These are phyloP conservation scores for Neuroterus valhalla DNA, from an alignment of 1,140 invertebrate species.

Conservation along the genomic window DNA sequence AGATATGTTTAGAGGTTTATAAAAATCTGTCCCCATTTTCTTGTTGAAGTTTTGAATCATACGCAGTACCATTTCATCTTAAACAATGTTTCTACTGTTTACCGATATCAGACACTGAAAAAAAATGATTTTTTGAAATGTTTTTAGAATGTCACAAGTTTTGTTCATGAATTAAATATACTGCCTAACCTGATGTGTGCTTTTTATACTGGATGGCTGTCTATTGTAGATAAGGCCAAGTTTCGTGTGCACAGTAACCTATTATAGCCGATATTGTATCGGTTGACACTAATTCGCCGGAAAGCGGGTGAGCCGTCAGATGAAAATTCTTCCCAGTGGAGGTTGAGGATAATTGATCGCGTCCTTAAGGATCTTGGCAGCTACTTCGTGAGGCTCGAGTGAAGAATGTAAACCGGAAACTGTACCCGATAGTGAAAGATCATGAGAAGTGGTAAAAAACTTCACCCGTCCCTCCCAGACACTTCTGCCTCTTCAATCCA, in stretches of 20 bases:
- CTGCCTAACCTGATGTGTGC: too few relatives aligned
- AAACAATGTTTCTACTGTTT: too few relatives aligned
- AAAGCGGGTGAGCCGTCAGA: neutral
- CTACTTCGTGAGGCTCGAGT: slow-evolving; percentile 43
- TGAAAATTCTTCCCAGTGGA: slow-evolving; percentile 41
- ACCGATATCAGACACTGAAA: too few relatives aligned
- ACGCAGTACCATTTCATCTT: too few relatives aligned
- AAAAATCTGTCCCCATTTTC: too few relatives aligned
- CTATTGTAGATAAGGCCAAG: too few relatives aligned
- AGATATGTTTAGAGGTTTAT: too few relatives aligned
- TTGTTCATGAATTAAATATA: too few relatives aligned
- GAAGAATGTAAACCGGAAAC: slow-evolving; percentile 40
- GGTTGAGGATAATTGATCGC: slow-evolving; percentile 48
- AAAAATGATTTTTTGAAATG: too few relatives aligned
- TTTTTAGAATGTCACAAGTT: too few relatives aligned
- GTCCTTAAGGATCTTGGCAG: slow-evolving; percentile 46
- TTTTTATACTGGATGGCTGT: too few relatives aligned
- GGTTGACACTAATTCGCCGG: neutral
- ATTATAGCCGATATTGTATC: neutral
- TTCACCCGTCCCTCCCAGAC: neutral
- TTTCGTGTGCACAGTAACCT: neutral
- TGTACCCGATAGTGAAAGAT: slow-evolving; percentile 38
- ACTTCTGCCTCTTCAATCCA: neutral
- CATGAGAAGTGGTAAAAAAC: slow-evolving; percentile 42
- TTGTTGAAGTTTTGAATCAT: too few relatives aligned